These are phyloP conservation scores for Microcebus lehilahytsara DNA, from an alignment of 2,113 vertebrate genomes.

Conservation along the genomic window DNA sequence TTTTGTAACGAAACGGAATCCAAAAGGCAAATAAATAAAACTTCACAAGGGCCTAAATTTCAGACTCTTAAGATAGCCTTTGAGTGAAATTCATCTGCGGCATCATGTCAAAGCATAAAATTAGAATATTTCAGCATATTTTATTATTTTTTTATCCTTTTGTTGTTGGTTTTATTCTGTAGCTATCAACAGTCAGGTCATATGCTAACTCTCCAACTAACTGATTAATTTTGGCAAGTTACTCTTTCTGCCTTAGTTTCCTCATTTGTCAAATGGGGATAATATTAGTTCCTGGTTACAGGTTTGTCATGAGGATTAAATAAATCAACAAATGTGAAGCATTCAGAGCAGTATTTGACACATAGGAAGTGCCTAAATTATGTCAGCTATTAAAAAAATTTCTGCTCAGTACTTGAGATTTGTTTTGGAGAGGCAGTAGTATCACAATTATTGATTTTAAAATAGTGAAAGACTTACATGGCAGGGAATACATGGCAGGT, in stretches of 20 bases:
- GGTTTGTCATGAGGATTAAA: not conserved
- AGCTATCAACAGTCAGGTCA: not conserved
- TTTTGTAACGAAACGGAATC: not conserved
- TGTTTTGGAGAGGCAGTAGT: not conserved
- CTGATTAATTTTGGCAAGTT: not conserved
- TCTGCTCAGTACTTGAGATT: not conserved
- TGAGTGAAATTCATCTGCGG: not conserved
- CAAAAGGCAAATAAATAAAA: not conserved
- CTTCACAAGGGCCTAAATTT: not conserved
- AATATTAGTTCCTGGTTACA: not conserved
- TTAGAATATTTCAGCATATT: not conserved
- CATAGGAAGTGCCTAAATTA: not conserved
- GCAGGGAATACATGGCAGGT: not conserved
- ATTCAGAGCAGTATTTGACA: not conserved
- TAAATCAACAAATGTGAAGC: not conserved
- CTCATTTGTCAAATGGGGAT: not conserved
- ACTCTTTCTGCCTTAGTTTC: not conserved
- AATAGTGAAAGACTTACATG: not conserved
- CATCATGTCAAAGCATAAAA: not conserved
- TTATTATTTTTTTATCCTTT: not conserved
- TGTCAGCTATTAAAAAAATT: not conserved
- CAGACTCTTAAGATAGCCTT: not conserved
- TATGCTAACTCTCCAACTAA: not conserved
- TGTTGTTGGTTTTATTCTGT: not conserved
- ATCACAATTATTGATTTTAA: not conserved